Conservation (phyloP, 2,113 vertebrate genomes). For the Tragelaphus strepsiceros region DNA sequence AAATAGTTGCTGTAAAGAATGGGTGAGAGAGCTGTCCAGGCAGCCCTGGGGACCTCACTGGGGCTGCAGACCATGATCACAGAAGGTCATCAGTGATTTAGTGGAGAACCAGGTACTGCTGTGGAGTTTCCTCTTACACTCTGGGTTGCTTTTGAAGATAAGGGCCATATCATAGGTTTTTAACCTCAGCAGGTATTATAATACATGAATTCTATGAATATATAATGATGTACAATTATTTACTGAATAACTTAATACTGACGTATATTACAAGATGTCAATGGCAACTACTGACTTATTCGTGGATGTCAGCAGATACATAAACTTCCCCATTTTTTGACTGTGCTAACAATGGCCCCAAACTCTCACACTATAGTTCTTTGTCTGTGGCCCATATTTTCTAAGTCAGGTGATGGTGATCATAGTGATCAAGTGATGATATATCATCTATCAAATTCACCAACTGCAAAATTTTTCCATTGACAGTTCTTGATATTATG, state of each 20-base stretch:
- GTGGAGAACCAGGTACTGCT: neutral
- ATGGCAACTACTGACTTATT: neutral
- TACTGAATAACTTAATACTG: neutral
- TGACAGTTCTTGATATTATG: neutral
- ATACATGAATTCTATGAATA: neutral
- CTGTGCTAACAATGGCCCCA: neutral
- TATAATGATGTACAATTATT: neutral
- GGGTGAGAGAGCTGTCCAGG: neutral
- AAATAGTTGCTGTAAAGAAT: neutral
- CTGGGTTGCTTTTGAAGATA: neutral
- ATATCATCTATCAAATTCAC: neutral
- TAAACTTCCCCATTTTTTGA: neutral
- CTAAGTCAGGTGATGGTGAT: neutral
- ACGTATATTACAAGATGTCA: neutral
- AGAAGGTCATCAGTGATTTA: neutral
- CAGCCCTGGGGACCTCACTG: neutral
- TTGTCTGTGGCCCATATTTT: neutral
- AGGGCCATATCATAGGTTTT: neutral
- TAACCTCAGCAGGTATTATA: neutral
- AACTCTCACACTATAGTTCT: neutral
- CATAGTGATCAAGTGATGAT: neutral
- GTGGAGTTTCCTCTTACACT: neutral
- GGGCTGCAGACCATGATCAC: neutral
- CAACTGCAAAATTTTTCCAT: neutral
- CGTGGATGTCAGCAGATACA: neutral